Evolutionary conservation across 2,797 vertebrate genomes (phyloP), one percentile per base, ranked within the genome.

Genomic region (Myripristis murdjan): DNA sequence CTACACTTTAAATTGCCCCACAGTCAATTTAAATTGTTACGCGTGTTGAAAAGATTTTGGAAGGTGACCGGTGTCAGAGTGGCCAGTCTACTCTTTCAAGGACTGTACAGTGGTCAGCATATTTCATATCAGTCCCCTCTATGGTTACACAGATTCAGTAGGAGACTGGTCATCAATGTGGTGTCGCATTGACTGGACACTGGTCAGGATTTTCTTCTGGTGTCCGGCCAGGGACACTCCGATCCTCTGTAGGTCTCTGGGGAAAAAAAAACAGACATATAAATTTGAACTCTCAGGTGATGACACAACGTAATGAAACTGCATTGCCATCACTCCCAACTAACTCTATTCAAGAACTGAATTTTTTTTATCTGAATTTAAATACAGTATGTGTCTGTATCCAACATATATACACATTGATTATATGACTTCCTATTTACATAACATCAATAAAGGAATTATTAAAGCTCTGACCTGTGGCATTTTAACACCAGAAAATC

Each of bases 201-300:
- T 98, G 92, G 96, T 98, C 85, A 99, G 93, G 81, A 99, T 98
- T 92, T 99, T 99, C 95, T 99, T 99, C 94, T 99, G 98, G 91
- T 99, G 98, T 83, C 98, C 98, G 10, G 97, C 97, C 77, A 99
- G 91, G 77, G 96, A 96, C 77, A 99, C 96, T 1, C 98, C 98
- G 79, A 99, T 97, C 95, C 96, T 96, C 90, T 97, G 94, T 64
- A 99, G 96, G 79, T 99, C 98, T 90, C 98, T 99, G 92, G 20
- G 10, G 37, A 48, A 63, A 5, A 81, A 52, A 82, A 28, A 55
- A 5, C 24, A 75, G 0, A 62, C 1, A 56, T 3, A 10, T 23
- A 62, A 12, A 18, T 63, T 2, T 73, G 48, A 44, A n/a, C 5
- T 4, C 26, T 55, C 1, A 3, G 4, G 9, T 5, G 26, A 10